Percentiles rank a stretch among this genome's conserved stretches.
Conservation (phyloP, 1,140 invertebrate genomes). For the Rhagoletis zephyria region DNA sequence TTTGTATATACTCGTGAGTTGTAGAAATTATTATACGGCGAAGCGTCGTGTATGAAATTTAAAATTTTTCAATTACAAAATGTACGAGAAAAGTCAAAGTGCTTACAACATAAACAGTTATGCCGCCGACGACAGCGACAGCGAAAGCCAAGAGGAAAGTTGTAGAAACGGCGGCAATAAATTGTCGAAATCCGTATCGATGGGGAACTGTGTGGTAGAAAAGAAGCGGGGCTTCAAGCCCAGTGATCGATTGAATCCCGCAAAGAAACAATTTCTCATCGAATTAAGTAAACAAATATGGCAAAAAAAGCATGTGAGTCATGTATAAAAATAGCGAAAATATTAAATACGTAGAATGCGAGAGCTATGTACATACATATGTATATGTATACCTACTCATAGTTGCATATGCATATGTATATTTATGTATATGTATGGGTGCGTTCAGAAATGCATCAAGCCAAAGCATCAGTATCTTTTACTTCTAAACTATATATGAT, state of each 20-base stretch:
- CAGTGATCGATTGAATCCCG: conserved; percentile 85
- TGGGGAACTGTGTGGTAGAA: conserved; percentile 67
- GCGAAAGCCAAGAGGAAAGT: conserved; percentile 7
- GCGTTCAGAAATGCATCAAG: neutral
- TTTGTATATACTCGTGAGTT: neutral
- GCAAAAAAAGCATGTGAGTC: conserved; percentile 65
- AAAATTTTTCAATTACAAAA: neutral
- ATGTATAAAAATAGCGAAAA: neutral
- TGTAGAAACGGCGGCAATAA: neutral
- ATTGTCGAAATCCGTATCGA: conserved; percentile 24
- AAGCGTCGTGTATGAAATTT: neutral
- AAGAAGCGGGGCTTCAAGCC: conserved; percentile 84
- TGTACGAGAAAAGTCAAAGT: conserved; percentile 6
- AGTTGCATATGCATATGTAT: neutral
- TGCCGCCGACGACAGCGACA: neutral
- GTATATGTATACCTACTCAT: neutral
- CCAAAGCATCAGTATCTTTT: no score
- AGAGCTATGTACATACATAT: no score
- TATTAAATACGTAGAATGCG: neutral
- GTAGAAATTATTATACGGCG: neutral
- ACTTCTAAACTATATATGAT: no score
- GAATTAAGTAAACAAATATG: conserved; percentile 78
- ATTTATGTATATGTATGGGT: no score
- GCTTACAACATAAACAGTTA: neutral
- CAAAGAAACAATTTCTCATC: conserved; percentile 85